Evolutionary conservation across 1,140 invertebrate species (phyloP), one percentile per base, ranked within the genome.

Genomic region (Ips typographus): DNA sequence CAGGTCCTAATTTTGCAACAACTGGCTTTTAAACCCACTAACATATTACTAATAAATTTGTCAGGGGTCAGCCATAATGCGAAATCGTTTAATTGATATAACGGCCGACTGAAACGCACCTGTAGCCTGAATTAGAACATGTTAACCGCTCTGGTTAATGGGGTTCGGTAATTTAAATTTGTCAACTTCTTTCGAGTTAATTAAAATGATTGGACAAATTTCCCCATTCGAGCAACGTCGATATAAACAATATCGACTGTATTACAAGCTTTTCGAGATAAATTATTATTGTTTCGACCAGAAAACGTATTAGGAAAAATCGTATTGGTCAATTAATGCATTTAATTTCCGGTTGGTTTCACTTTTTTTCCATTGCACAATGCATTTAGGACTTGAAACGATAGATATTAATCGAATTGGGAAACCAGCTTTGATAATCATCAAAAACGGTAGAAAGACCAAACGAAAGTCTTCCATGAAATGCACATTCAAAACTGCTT

Each of bases 41-140:
- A 49, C 44, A 8, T 8, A 49, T 49, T 49, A 49, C 22, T 49
- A 55, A 55, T 55, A 55, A 55, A 55, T 55, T 55, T 55, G 52
- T 55, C 52, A 55, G 37, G 52, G 52, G 52, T 38, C 52, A 36
- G 36, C 52, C 8, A 37, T 55, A 55, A 55, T 36, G 52, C 52
- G 52, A 55, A 55, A 55, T 55, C 8, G 37, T 22, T 55, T 55
- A 55, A 55, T 55, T 55, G 52, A 55, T 55, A 55, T 55, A 38
- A 22, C 37, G 37, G 5, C 37, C 8, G 36, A 5, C 37, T 5
- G 5, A 55, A 55, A 55, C 52, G 37, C 52, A 55, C 52, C 52
- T 55, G 52, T 55, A 55, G 36, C 52, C 52, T 55, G 37, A 55
- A 55, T 55, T 55, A 7, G 37, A 37, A 49, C 44, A 49, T 49